phyloP scores from a whole-genome alignment of 2,797 vertebrate genomes.

The Manis javanica region DNA sequence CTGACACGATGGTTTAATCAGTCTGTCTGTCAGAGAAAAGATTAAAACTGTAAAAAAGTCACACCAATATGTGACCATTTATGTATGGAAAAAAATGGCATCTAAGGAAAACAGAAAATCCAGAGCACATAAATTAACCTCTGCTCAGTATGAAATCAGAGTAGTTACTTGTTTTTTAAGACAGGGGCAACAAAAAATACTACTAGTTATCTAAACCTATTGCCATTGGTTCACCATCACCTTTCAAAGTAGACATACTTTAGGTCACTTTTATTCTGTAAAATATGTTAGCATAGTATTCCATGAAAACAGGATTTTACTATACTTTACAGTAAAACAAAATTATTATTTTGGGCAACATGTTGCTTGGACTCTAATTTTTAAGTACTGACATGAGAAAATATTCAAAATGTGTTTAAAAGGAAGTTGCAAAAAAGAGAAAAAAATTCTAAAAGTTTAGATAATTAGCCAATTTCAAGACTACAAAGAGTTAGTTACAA shows the following conservation, averaged over 20 bases:
- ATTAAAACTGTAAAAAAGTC: background rate
- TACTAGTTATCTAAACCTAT: background rate
- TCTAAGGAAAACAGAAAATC: background rate
- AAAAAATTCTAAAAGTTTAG: background rate
- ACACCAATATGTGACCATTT: background rate
- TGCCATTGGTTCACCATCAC: background rate
- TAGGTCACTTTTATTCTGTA: background rate
- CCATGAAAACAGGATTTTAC: background rate
- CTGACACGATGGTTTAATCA: background rate
- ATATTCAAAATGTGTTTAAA: constrained; percentile 21
- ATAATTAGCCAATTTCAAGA: background rate
- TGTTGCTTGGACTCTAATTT: background rate
- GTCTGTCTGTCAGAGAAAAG: background rate
- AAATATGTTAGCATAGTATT: background rate
- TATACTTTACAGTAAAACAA: background rate
- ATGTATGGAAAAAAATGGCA: background rate
- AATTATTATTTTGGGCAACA: background rate
- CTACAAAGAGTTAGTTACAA: background rate
- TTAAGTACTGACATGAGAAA: background rate
- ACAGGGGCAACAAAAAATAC: background rate
- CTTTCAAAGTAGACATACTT: background rate
- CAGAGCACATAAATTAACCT: background rate
- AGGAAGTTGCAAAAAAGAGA: background rate
- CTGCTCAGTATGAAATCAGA: background rate
- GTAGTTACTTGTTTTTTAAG: background rate